Conservation (phyloP, 2,113 vertebrate species). For the Notothenia rossii region DNA sequence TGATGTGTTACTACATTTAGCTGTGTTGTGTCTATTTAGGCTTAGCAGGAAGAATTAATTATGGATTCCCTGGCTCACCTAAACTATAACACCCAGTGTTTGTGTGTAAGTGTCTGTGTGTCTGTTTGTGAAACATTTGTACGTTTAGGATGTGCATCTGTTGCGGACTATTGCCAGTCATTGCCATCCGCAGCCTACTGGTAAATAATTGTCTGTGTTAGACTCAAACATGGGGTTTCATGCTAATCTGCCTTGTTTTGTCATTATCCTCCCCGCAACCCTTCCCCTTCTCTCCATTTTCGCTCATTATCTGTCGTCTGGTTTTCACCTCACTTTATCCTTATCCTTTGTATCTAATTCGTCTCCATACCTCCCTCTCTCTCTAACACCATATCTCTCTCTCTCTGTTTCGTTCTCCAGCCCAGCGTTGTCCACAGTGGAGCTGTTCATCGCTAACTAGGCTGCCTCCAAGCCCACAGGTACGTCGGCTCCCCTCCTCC, state of each 20-base stretch:
- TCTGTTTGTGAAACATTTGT: constrained; percentile 3
- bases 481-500: constrained; percentile 48
- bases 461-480: constrained; percentile 80
- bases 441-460: constrained; percentile 68
- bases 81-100: background rate
- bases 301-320: constrained; percentile 45
- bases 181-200: constrained; percentile 37
- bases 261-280: constrained; percentile 29
- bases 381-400: background rate
- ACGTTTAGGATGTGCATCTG: constrained; percentile 22
- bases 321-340: constrained; percentile 15
- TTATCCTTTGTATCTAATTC: constrained; percentile 11
- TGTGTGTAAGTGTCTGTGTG: background rate
- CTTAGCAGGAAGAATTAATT: constrained; percentile 3
- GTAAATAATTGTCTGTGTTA: constrained; percentile 60
- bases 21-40: background rate
- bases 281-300: constrained; percentile 5
- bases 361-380: background rate
- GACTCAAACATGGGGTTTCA: constrained; percentile 43
- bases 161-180: constrained; percentile 27
- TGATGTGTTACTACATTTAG: constrained; percentile 4
- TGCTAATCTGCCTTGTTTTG: constrained; percentile 65
- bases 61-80: background rate
- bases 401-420: constrained; percentile 39
- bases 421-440: constrained; percentile 40